Percentiles rank a stretch among this genome's conserved stretches.
Evolutionary conservation across 2,888 invertebrate genomes (phyloP).

Genomic region (Sminthurinus aureus): DNA sequence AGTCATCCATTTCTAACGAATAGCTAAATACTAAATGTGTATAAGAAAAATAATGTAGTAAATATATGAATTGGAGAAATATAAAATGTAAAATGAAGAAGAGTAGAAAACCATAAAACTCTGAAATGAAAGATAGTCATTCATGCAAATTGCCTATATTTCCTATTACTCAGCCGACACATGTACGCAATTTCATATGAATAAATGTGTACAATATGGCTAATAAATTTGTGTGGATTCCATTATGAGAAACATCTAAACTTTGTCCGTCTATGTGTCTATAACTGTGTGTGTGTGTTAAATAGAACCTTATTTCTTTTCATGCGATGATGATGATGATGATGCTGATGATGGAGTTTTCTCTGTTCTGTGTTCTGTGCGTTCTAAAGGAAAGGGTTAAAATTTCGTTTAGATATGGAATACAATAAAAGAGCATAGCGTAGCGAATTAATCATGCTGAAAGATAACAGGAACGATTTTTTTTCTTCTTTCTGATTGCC

Average conservation of each 20-base stretch:
- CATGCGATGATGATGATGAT: conserved; percentile 5
- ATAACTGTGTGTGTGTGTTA: no score
- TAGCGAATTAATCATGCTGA: conserved; percentile 58
- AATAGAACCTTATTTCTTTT: no score
- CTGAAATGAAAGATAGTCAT: background rate
- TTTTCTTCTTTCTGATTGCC: conserved; percentile 53
- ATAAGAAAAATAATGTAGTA: no score
- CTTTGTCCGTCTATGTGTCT: conserved; percentile 2
- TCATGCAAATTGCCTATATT: background rate
- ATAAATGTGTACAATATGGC: background rate
- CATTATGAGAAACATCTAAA: conserved; percentile 7
- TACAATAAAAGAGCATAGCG: conserved; percentile 53
- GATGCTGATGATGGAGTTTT: background rate
- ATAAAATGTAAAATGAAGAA: background rate
- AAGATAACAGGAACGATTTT: conserved; percentile 59
- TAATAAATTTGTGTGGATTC: background rate
- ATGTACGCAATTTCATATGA: background rate
- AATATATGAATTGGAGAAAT: background rate
- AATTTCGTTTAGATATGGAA: conserved; percentile 40
- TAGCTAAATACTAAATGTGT: no score
- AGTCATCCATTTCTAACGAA: no score
- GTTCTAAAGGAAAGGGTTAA: conserved; percentile 34
- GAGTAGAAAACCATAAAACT: background rate
- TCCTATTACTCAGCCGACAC: background rate
- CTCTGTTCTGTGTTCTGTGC: background rate